Base-by-base conservation (phyloP, 2,113 vertebrate genomes). In the Astatotilapia flaviijosephi region DNA sequence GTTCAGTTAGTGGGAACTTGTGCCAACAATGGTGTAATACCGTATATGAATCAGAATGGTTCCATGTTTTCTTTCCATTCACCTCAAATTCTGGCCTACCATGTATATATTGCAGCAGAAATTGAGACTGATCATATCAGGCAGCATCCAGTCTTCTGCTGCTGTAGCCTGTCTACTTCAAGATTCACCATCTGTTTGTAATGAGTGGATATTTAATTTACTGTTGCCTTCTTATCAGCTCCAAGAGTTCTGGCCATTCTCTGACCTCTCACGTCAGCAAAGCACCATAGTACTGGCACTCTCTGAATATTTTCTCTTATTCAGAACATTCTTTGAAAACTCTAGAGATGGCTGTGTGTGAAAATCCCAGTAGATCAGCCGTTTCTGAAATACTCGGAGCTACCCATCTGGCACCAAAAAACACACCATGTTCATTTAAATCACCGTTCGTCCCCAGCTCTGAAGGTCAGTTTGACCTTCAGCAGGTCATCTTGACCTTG, bases 1-100 rank as follows among this genome's bases (percentile, higher is more conserved):
- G 40, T 73, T 73, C 40, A 73, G 40, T 26, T 45, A 26, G 9
- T 45, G 0, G 0, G 0, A 2, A 73, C 2, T 14, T 73, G 1
- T 68, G 62, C 35, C 62, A 68, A 35, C 19, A 13, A 1, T 65
- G 33, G 33, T 37, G 60, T 37, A 7, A 37, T 12, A n/a, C 17
- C 6, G n/a, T 11, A 60, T 33, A 62, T 33, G 28, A 33, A 0
- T 62, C 31, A 35, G 17, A 35, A 37, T 1, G 6, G 3, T 2
- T 68, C 1, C 33, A 68, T 21, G 33, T 10, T 68, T 37, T 62
- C 60, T n/a, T 65, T 37, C 19, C 19, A 21, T 37, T 68, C 0
- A 68, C 60, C 33, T 37, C 33, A 68, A 37, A 21, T 37, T 13
- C 19, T 68, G 0, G 31, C 6, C 31, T 62, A 68, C 9, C 19